A percentile compares a stretch with the other conserved stretches of the same genome.
Conservation (phyloP, 2,797 vertebrate species). For the Brachyrhaphis roseni region DNA sequence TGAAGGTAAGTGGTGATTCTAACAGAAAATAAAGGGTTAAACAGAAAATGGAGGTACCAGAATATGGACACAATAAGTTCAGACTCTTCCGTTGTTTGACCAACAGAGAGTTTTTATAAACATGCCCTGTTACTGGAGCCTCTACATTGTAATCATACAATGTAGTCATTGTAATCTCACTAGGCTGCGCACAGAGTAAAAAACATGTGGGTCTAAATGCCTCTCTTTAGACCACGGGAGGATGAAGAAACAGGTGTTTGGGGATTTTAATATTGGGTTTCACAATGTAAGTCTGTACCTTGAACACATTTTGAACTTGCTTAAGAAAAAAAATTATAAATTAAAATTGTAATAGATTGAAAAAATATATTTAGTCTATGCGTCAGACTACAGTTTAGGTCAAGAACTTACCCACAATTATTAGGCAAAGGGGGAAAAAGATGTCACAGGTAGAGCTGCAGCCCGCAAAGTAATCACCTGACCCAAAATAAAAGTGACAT, state of each 20-base stretch:
- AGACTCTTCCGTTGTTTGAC: background rate
- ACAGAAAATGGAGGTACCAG: too few relatives aligned
- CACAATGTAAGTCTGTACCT: background rate
- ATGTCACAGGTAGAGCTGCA: conserved; percentile 8
- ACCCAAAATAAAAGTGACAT: conserved; percentile 57
- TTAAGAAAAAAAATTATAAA: background rate
- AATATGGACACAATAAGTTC: background rate
- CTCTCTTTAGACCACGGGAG: too few relatives aligned
- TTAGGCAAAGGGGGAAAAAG: conserved; percentile 1
- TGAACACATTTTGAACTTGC: background rate
- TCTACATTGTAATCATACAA: too few relatives aligned
- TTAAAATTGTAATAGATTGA: background rate
- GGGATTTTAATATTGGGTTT: background rate
- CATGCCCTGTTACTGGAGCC: background rate
- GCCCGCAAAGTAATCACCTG: conserved; percentile 32
- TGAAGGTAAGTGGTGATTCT: background rate
- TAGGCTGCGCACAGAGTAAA: too few relatives aligned
- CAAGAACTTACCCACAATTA: background rate
- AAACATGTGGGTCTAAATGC: too few relatives aligned
- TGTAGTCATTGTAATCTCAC: too few relatives aligned
- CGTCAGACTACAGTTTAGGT: background rate
- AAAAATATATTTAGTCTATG: background rate
- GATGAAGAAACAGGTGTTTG: background rate
- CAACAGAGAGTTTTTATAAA: background rate
- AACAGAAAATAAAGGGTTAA: background rate